Base-by-base conservation (phyloP, 2,888 invertebrate genomes). In the Ormyrus labotus region DNA sequence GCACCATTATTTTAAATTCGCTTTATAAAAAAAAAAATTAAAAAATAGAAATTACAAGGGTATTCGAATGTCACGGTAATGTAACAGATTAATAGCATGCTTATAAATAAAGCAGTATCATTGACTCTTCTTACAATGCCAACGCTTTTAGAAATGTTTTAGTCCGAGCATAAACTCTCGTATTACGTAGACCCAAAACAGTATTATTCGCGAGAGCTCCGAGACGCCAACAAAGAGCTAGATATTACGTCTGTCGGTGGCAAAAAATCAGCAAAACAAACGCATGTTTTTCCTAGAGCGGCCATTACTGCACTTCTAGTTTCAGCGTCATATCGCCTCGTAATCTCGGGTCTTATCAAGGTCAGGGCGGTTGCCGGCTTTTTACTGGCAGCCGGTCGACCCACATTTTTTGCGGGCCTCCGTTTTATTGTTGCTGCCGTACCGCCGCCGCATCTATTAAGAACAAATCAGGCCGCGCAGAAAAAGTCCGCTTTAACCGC, bases 401-500 rank as follows among this genome's bases (percentile, higher is more conserved):
- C 74, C 74, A 74, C 58, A 67, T 74, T 50, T 58, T 67, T 74
- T 57, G 9, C 34, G n/a, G n/a, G 8, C 47, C 34, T 34, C 11
- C 58, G 13, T 58, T 67, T 74, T 60, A 60, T 67, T 10, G 50
- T 48, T 7, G 19, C 58, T 6, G 34, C 34, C 34, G 34, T 19
- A 19, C 19, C 34, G 4, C 34, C 34, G 34, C 51, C 10, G 19
- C 45, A 57, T 63, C 11, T 63, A 73, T 34, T 34, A 34, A 34
- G 34, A 34, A 34, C 34, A 34, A 34, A 34, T 34, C 51, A 55
- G 53, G 10, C 19, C 48, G 70, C 6, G 70, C 4, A 34, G 11
- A 73, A 73, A 73, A 73, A 73, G 13, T 45, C 9, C 71, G n/a
- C 34, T 50, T 71, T 53, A 68, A 55, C 68, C 11, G 11, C n/a